A percentile compares a stretch with the other conserved stretches of the same genome.
phyloP scores from a whole-genome alignment of 2,797 vertebrate genomes.

The Chaetophractus vellerosus region DNA sequence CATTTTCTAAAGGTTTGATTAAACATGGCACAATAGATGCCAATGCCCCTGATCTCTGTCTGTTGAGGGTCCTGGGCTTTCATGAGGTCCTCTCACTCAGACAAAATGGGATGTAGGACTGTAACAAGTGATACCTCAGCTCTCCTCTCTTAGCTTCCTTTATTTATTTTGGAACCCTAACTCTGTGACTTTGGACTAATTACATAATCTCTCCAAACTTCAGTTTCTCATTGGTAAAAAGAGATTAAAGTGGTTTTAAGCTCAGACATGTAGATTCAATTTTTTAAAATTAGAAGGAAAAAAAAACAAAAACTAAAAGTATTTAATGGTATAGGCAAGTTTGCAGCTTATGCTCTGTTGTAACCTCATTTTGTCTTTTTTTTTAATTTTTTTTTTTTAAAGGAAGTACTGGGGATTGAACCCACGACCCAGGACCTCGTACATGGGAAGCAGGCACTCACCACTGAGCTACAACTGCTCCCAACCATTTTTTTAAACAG shows the following conservation, averaged over 20 bases:
- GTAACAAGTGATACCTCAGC: background rate
- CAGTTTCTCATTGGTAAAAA: background rate
- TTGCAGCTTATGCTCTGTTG: background rate
- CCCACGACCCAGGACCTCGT: too few relatives aligned
- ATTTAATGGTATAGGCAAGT: background rate
- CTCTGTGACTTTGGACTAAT: background rate
- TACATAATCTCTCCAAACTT: background rate
- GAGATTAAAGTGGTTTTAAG: background rate
- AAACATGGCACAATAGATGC: background rate
- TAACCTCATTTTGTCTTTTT: background rate
- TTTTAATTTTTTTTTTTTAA: background rate
- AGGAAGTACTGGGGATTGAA: too few relatives aligned
- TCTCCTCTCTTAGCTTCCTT: background rate
- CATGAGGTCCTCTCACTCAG: background rate
- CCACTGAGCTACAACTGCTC: too few relatives aligned
- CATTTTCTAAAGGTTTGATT: background rate
- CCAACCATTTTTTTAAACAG: background rate
- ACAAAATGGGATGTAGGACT: background rate
- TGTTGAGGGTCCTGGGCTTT: background rate
- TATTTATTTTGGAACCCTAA: background rate
- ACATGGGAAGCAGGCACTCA: too few relatives aligned
- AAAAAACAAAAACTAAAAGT: background rate
- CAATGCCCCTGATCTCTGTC: background rate
- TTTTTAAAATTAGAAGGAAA: conserved; percentile 21
- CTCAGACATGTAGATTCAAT: background rate